Evolutionary conservation across 2,888 invertebrate species (phyloP), one percentile per base, ranked within the genome.

Genomic region (Craniophora ligustri): DNA sequence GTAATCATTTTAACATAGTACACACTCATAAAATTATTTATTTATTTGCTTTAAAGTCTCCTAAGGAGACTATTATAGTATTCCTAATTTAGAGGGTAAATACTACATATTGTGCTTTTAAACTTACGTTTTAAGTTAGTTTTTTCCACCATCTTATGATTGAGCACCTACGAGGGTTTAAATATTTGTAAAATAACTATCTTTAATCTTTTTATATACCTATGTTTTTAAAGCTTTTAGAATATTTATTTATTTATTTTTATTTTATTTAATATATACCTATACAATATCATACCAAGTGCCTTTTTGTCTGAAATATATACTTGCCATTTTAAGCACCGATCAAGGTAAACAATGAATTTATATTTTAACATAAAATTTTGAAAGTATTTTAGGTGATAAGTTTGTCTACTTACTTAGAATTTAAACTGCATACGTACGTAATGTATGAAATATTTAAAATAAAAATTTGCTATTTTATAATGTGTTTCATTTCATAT

Each of bases 321-420:
- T 50, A 72, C 77, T 80, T 82, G 79, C 79, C 79, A 69, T 60
- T 54, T 45, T 13, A 40, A 62, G 68, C 64, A 67, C 68, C 51
- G 31, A 75, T 67, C 59, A 72, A 72, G 65, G 68, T 75, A 72
- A 46, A 75, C 32, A 57, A 72, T 75, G 78, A 84, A 79, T 84
- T 81, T 81, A 82, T 77, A 76, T 71, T 77, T 70, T 72, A 75
- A n/a, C 48, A 53, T 59, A 46, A 71, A 49, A 61, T 79, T 79
- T 78, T 79, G 47, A 80, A 81, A 88, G 87, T 88, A 88, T 87
- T 87, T 72, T 87, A 87, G 77, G 45, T 50, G n/a, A 50, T 74
- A 74, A 67, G 67, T 66, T 74, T 74, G 63, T 68, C 66, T 72
- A 72, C 72, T 68, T 64, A 65, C 39, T 86, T 84, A 83, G 80